Evolutionary conservation across 2,797 vertebrate species (phyloP), one percentile per base, ranked within the genome.

Genomic region (Clarias fuscus): DNA sequence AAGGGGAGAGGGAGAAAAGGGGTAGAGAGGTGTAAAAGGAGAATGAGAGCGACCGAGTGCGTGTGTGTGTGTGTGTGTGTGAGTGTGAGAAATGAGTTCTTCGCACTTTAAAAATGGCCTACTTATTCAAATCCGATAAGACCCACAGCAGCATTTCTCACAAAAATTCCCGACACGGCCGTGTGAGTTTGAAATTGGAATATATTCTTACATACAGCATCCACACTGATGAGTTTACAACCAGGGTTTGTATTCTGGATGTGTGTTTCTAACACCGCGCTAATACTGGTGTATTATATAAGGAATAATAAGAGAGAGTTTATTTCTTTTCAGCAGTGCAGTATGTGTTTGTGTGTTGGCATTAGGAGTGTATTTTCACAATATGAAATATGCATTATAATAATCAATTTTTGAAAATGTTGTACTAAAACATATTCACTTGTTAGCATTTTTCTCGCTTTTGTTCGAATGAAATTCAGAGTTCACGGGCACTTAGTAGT

Each of bases 11-110:
- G 83, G 62, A 77, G 85, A 64, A 77, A 85, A 68, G 67, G 58
- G 81, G 67, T 58, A 58, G 76, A 81, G 56, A 84, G 70, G 84
- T 40, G 58, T 83, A 59, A 37, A 62, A 33, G 24, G 30, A 78
- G 67, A 85, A 78, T 5, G 84, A 5, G 68, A 62, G 78, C 58
- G 76, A 40, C 27, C 18, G 61, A 24, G 83, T 59, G 48, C 48
- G 86, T 84, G 61, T 86, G 81, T 86, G 88, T 13, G 83, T 59
- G 48, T 67, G 48, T 48, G 43, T 48, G 86, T 85, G 83, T 75
- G 82, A 86, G 62, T 86, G 82, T 86, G 88, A 86, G 70, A 88
- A 85, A 85, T 61, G 0, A 76, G 82, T 79, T 8, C 64, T 56
- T 71, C 81, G 79, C 37, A 30, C 65, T 70, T 71, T 58, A 48